Evolutionary conservation across 2,113 vertebrate genomes (phyloP).

Genomic region (Caloenas nicobarica): DNA sequence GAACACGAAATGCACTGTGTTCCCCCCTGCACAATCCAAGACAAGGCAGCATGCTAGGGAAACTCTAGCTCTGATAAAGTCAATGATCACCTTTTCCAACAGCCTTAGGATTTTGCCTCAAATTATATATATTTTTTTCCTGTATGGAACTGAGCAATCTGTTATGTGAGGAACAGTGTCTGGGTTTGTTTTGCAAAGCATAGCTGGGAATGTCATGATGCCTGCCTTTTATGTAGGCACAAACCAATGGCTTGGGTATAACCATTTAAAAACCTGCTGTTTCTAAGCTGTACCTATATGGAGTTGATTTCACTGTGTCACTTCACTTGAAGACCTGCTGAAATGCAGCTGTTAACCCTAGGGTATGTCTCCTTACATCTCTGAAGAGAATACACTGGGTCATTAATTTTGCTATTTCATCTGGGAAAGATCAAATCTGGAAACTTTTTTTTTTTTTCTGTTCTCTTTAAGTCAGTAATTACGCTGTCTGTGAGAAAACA

Average conservation of each 20-base stretch:
- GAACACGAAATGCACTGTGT: accelerated
- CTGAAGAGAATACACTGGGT: conserved; percentile 13
- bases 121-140: too few relatives aligned
- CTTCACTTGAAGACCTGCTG: conserved; percentile 34
- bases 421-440: conserved; percentile 61
- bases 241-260: not conserved
- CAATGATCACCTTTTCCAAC: not conserved
- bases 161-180: not conserved
- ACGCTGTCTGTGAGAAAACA: conserved; percentile 56
- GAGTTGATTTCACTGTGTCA: not conserved
- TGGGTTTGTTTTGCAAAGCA: not conserved
- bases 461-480: conserved; percentile 49
- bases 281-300: not conserved
- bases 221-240: not conserved
- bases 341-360: conserved; percentile 48
- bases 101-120: not conserved
- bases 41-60: accelerated
- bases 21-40: accelerated
- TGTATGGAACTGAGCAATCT: not conserved
- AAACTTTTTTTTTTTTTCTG: not conserved
- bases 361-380: conserved; percentile 8
- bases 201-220: not conserved
- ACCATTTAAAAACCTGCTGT: not conserved
- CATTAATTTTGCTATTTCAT: conserved; percentile 55
- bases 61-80: not conserved